Conservation (phyloP, 2,113 vertebrate genomes). For the Notothenia rossii region DNA sequence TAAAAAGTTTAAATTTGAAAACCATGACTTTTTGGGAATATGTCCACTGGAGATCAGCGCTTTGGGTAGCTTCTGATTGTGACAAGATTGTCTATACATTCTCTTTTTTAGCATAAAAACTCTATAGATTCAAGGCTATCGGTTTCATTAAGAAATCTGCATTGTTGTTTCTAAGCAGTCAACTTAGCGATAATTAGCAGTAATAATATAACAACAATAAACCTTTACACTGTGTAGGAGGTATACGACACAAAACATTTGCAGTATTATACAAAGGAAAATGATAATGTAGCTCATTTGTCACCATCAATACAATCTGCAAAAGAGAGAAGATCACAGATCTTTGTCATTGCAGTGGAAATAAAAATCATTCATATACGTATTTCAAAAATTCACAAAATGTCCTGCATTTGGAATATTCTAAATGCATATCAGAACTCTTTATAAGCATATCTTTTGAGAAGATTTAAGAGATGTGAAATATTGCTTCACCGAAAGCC, state of each 20-base stretch:
- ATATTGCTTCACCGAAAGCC: slow-evolving; percentile 78
- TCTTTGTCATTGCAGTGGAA: slow-evolving; percentile 82
- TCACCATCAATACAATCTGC: slow-evolving; percentile 72
- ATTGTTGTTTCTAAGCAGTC: slow-evolving; percentile 74
- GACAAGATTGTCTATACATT: slow-evolving; percentile 87
- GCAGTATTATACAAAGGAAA: slow-evolving; percentile 59
- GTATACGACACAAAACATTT: slow-evolving; percentile 69
- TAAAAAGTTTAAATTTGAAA: slow-evolving; percentile 45
- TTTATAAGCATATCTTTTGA: slow-evolving; percentile 67
- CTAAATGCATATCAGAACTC: slow-evolving; percentile 80
- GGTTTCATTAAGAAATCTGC: slow-evolving; percentile 78
- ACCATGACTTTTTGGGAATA: slow-evolving; percentile 56
- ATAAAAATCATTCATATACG: slow-evolving; percentile 71
- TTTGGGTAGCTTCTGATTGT: slow-evolving; percentile 65
- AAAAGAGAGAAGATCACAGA: slow-evolving; percentile 78
- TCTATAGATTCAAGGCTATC: slow-evolving; percentile 81
- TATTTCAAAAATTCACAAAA: slow-evolving; percentile 84
- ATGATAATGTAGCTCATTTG: slow-evolving; percentile 65
- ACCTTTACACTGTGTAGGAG: slow-evolving; percentile 65
- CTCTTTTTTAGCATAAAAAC: slow-evolving; percentile 75
- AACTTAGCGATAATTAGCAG: slow-evolving; percentile 50
- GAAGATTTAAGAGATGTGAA: slow-evolving; percentile 70
- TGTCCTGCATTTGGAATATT: slow-evolving; percentile 85
- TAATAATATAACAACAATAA: slow-evolving; percentile 60
- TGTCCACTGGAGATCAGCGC: slow-evolving; percentile 66